These are phyloP conservation scores for Blastobasis adustella DNA, from an alignment of 2,888 invertebrate species.

Conservation along the genomic window DNA sequence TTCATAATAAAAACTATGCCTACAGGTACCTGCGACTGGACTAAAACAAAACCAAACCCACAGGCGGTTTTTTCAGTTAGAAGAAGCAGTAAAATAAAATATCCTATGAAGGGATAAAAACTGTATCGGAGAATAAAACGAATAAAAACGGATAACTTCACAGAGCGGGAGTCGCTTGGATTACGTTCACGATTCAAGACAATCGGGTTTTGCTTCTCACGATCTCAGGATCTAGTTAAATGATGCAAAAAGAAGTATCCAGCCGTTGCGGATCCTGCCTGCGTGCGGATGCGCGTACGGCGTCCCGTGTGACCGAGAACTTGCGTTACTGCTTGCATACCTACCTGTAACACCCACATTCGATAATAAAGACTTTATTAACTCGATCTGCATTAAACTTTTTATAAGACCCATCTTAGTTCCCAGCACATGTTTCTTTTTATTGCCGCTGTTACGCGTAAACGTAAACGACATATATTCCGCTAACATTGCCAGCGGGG, in stretches of 20 bases:
- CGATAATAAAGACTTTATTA: constrained; percentile 5
- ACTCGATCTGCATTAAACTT: neutral
- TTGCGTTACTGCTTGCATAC: constrained; percentile 22
- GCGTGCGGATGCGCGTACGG: constrained; percentile 23
- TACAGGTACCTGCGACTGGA: too few species aligned
- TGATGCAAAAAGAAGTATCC: constrained; percentile 14
- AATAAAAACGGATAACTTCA: constrained; percentile 33
- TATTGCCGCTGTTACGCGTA: neutral
- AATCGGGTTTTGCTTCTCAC: constrained; percentile 61
- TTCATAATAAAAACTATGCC: too few species aligned
- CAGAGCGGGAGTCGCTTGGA: constrained; percentile 23
- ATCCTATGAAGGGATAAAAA: constrained; percentile 21
- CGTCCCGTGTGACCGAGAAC: constrained; percentile 54
- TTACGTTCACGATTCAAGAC: constrained; percentile 15
- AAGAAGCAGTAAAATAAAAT: too few species aligned
- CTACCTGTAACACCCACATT: too few species aligned
- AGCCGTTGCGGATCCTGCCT: constrained; percentile 18
- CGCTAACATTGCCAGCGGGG: neutral
- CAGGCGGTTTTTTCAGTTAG: too few species aligned
- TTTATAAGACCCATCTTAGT: neutral
- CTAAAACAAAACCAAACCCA: too few species aligned
- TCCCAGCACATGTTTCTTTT: neutral
- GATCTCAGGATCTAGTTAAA: constrained; percentile 43
- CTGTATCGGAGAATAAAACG: constrained; percentile 31
- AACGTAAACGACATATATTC: neutral